Conservation (phyloP, 2,113 vertebrate species). For the Talpa occidentalis region DNA sequence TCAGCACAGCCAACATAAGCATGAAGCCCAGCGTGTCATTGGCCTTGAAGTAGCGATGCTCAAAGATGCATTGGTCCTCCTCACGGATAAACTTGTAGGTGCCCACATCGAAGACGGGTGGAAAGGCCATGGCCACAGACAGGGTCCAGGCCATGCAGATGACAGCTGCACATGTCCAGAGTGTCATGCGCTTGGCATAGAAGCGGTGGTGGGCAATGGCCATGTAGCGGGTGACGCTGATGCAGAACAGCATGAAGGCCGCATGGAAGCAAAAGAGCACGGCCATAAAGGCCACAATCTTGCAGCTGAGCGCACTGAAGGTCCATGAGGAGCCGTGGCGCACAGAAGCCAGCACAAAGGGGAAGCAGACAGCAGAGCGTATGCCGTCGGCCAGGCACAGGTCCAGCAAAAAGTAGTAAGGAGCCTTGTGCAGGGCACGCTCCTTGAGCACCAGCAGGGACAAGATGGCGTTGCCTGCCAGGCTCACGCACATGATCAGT, state of each 20-base stretch:
- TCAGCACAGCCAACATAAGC: slow-evolving; percentile 96
- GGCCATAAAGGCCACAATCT: slow-evolving; percentile 96
- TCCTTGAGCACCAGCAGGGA: slow-evolving; percentile 94
- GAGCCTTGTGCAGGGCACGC: slow-evolving; percentile 94
- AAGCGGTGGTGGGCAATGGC: slow-evolving; percentile 97
- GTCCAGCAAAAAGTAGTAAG: slow-evolving; percentile 96
- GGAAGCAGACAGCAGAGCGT: slow-evolving; percentile 95
- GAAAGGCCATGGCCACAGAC: slow-evolving; percentile 96
- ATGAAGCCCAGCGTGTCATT: slow-evolving; percentile 97
- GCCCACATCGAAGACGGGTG: slow-evolving; percentile 95
- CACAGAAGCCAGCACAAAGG: slow-evolving; percentile 94
- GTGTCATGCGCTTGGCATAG: slow-evolving; percentile 96
- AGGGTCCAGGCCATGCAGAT: slow-evolving; percentile 97
- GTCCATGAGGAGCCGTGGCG: slow-evolving; percentile 95
- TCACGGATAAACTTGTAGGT: slow-evolving; percentile 96
- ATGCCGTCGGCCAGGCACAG: slow-evolving; percentile 95
- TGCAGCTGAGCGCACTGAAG: slow-evolving; percentile 95
- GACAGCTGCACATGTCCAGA: slow-evolving; percentile 95
- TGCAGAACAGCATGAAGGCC: slow-evolving; percentile 97
- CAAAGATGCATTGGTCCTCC: slow-evolving; percentile 97
- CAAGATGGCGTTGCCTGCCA: slow-evolving; percentile 93
- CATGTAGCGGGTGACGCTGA: slow-evolving; percentile 96
- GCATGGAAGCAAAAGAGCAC: slow-evolving; percentile 97
- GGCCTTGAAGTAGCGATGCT: slow-evolving; percentile 97
- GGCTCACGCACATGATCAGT: slow-evolving; percentile 95